Percentiles rank a stretch among this genome's conserved stretches.
Evolutionary conservation across 2,888 invertebrate genomes (phyloP).

Genomic region (Aphodius sticticus): DNA sequence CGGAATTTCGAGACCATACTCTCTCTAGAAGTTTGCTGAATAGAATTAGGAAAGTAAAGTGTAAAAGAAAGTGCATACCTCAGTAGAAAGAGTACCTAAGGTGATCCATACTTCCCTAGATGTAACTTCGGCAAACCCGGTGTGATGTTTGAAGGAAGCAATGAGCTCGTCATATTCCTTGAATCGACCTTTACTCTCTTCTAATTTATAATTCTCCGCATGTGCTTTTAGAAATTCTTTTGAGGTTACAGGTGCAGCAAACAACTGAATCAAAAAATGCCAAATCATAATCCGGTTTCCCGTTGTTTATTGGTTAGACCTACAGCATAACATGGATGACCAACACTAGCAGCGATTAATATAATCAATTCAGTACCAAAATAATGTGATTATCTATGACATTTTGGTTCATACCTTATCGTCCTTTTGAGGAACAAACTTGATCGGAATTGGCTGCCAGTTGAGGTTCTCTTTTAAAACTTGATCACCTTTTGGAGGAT

Average conservation of each 20-base stretch:
- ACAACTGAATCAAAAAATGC: constrained; percentile 12
- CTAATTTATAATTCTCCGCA: constrained; percentile 19
- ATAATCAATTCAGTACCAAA: too few species aligned
- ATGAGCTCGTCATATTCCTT: constrained; percentile 19
- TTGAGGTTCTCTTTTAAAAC: constrained; percentile 22
- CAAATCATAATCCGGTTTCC: too few species aligned
- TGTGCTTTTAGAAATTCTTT: constrained; percentile 14
- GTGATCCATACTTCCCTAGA: constrained; percentile 24
- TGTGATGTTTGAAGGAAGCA: constrained; percentile 23
- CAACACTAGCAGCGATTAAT: too few species aligned
- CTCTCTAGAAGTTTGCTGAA: constrained; percentile 37
- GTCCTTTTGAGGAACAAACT: constrained; percentile 17
- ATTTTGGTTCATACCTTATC: constrained; percentile 10
- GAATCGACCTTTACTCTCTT: constrained; percentile 16
- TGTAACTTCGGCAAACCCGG: constrained; percentile 17
- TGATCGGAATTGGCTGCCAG: constrained; percentile 34
- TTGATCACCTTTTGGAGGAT: constrained; percentile 26
- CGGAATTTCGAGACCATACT: constrained; percentile 55
- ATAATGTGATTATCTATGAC: too few species aligned
- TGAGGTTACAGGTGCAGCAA: constrained; percentile 7
- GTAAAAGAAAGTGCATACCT: constrained; percentile 9
- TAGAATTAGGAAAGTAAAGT: constrained; percentile 23
- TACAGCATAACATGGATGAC: too few species aligned
- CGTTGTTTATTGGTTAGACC: too few species aligned
- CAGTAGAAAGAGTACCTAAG: constrained; percentile 23